These are phyloP conservation scores for Centropyge bicolor DNA, from an alignment of 2,797 vertebrate species.

Conservation along the genomic window DNA sequence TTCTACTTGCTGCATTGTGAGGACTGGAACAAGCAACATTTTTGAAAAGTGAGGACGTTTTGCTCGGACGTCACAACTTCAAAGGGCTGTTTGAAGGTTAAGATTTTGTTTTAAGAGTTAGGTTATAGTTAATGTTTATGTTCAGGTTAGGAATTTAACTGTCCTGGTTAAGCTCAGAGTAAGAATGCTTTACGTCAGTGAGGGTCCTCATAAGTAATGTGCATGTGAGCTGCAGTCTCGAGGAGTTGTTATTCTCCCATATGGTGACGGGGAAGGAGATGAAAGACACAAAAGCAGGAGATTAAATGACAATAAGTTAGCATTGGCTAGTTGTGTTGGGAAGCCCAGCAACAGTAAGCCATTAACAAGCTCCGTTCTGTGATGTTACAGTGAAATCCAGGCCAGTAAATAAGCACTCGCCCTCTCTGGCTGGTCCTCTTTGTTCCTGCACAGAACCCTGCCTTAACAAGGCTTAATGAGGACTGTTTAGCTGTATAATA, in stretches of 20 bases:
- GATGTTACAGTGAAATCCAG: conserved; percentile 15
- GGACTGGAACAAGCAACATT: too few species aligned
- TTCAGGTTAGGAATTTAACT: too few species aligned
- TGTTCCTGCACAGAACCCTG: conserved; percentile 29
- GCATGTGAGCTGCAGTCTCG: not conserved
- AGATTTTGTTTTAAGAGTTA: too few species aligned
- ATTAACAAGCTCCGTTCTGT: conserved; percentile 44
- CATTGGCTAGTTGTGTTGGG: conserved; percentile 31
- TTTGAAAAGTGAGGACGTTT: too few species aligned
- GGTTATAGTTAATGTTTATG: too few species aligned
- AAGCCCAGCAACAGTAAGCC: conserved; percentile 14
- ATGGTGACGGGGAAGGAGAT: conserved; percentile 40
- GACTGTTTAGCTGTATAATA: conserved; percentile 10
- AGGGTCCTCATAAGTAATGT: too few species aligned
- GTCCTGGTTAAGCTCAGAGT: too few species aligned
- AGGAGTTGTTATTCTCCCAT: conserved; percentile 35
- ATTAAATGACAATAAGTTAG: conserved; percentile 50
- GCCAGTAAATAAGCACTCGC: conserved; percentile 28
- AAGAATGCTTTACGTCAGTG: too few species aligned
- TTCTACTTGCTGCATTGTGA: too few species aligned
- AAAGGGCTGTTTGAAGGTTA: too few species aligned
- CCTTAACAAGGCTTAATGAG: conserved; percentile 45
- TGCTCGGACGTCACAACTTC: too few species aligned
- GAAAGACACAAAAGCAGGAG: conserved; percentile 35
- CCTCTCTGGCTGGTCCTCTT: conserved; percentile 26